Evolutionary conservation across 2,113 vertebrate species (phyloP).

Genomic region (Dipodomys ordii): DNA sequence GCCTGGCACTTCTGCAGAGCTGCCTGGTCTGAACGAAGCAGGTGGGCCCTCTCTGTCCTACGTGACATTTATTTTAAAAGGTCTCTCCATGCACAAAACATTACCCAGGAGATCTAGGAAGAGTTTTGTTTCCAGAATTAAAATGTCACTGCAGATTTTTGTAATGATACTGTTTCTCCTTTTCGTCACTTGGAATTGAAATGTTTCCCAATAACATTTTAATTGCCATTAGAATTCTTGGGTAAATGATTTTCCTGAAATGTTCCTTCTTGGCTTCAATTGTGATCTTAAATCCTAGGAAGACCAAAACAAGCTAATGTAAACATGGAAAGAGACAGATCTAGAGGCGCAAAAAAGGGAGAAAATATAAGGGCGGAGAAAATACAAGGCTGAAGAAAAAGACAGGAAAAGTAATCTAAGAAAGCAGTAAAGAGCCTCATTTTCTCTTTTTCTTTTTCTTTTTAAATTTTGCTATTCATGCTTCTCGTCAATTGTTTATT

Average conservation of each 20-base stretch:
- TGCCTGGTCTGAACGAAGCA: background rate
- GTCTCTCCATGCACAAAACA: conserved; percentile 1
- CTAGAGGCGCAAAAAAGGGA: background rate
- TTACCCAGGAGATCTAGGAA: conserved; percentile 32
- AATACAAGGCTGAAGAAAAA: background rate
- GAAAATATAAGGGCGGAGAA: background rate
- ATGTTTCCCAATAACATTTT: conserved; percentile 81
- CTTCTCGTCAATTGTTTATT: background rate
- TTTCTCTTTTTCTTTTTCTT: conserved; percentile 40
- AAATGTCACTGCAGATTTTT: conserved; percentile 70
- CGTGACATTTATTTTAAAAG: conserved; percentile 67
- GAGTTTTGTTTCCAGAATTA: conserved; percentile 63
- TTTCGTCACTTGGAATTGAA: conserved; percentile 62
- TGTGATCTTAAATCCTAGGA: conserved; percentile 72
- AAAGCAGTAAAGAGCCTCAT: conserved; percentile 73
- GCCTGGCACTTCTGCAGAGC: background rate
- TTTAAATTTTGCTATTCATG: conserved; percentile 43
- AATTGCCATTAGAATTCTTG: conserved; percentile 84
- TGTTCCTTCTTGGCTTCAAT: conserved; percentile 85
- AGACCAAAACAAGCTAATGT: conserved; percentile 75
- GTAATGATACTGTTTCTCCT: conserved; percentile 56
- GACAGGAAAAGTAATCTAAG: background rate
- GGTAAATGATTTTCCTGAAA: conserved; percentile 64
- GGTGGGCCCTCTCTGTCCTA: background rate
- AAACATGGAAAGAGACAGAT: conserved; percentile 71